Conservation (phyloP, 2,113 vertebrate genomes). For the Irena cyanogastra region DNA sequence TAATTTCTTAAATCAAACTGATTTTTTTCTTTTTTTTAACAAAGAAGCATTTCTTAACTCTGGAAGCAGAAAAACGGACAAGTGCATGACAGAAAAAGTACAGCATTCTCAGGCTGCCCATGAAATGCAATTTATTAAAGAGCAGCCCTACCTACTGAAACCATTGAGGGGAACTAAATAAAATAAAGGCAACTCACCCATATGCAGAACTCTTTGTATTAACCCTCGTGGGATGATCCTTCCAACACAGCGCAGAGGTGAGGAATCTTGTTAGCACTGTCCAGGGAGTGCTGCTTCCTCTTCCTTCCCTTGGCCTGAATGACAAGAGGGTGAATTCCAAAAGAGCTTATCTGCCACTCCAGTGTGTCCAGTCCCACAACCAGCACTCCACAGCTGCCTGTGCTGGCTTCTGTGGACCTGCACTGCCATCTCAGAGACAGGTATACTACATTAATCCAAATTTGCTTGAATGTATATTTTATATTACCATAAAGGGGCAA, state of each 20-base stretch:
- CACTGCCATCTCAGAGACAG: neutral
- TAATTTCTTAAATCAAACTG: neutral
- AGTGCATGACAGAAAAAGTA: neutral
- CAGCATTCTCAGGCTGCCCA: neutral
- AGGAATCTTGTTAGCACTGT: neutral
- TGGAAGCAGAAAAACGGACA: neutral
- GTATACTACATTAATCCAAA: neutral
- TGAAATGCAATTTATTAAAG: neutral
- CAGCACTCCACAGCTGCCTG: neutral
- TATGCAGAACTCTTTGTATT: neutral
- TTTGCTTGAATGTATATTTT: neutral
- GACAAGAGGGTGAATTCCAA: neutral
- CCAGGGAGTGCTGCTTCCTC: neutral
- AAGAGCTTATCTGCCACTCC: neutral
- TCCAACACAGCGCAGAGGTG: accelerated
- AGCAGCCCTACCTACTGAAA: neutral
- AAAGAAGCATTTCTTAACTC: neutral
- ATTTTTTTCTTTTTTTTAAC: neutral
- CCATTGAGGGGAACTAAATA: neutral
- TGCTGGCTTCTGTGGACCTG: neutral
- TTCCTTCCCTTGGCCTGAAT: neutral
- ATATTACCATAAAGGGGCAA: neutral
- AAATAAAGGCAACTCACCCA: neutral
- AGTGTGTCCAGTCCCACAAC: neutral
- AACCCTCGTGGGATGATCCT: neutral